A percentile compares a stretch with the other conserved stretches of the same genome.
These are phyloP conservation scores for Acanthoscelides obtectus DNA, from an alignment of 2,888 invertebrate species.

Conservation along the genomic window DNA sequence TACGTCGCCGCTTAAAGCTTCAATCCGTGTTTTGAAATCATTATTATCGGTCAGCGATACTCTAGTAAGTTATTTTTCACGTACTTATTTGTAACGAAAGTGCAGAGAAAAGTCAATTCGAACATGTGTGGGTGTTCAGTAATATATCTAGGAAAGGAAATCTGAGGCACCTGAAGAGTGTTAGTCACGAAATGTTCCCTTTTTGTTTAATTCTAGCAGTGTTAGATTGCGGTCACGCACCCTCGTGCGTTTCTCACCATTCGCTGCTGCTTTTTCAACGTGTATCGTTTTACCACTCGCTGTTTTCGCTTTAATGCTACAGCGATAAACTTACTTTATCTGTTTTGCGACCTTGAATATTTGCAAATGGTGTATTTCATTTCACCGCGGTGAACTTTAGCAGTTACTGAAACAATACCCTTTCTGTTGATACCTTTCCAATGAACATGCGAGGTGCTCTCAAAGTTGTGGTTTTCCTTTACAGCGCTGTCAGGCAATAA, in stretches of 20 bases:
- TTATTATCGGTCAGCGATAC: too few relatives aligned
- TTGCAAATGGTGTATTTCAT: neutral
- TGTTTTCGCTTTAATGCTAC: neutral
- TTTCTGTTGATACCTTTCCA: too few relatives aligned
- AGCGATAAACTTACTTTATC: neutral
- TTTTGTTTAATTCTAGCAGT: neutral
- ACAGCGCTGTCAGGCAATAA: too few relatives aligned
- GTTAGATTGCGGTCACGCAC: neutral
- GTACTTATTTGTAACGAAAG: too few relatives aligned
- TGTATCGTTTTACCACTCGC: neutral
- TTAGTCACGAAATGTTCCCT: neutral
- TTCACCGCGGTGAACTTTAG: neutral
- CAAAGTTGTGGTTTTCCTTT: too few relatives aligned
- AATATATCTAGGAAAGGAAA: neutral
- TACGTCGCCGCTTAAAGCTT: too few relatives aligned
- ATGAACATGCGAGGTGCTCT: too few relatives aligned
- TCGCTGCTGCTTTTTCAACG: neutral
- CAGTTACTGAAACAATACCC: too few relatives aligned
- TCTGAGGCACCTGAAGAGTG: neutral
- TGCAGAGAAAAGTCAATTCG: neutral
- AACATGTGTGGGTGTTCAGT: neutral
- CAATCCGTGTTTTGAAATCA: too few relatives aligned
- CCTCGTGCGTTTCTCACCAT: neutral
- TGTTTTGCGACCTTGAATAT: neutral
- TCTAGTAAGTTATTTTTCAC: neutral